Evolutionary conservation across 2,797 vertebrate genomes (phyloP).

Genomic region (Peromyscus attwateri): DNA sequence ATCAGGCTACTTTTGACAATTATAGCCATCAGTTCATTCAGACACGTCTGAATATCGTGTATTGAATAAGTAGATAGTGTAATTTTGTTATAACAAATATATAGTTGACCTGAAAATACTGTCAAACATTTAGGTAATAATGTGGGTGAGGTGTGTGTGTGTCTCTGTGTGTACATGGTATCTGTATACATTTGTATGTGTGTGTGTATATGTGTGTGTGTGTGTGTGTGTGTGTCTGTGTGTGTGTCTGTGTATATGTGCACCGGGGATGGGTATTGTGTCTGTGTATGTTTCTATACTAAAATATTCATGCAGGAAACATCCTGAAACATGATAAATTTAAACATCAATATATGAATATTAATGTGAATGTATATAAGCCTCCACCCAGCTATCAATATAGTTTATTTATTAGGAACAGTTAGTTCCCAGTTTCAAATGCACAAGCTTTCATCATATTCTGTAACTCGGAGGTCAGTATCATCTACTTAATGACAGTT

Average conservation of each 20-base stretch:
- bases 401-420: conserved; percentile 24
- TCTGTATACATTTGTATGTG: neutral
- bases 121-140: neutral
- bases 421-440: neutral
- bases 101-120: neutral
- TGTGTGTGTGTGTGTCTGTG: neutral
- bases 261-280: neutral
- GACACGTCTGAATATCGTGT: neutral
- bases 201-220: neutral
- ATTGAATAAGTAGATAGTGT: neutral
- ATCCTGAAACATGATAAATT: neutral
- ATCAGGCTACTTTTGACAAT: neutral
- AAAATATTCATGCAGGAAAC: neutral
- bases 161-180: neutral
- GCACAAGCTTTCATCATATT: neutral
- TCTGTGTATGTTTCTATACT: neutral
- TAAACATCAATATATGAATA: conserved; percentile 23
- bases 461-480: conserved; percentile 35
- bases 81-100: conserved; percentile 12
- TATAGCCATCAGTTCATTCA: neutral
- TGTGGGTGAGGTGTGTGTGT: neutral
- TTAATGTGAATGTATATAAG: neutral
- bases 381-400: neutral
- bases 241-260: neutral
- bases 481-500: neutral